phyloP scores from a whole-genome alignment of 2,888 invertebrate genomes.

The Melolontha melolontha region DNA sequence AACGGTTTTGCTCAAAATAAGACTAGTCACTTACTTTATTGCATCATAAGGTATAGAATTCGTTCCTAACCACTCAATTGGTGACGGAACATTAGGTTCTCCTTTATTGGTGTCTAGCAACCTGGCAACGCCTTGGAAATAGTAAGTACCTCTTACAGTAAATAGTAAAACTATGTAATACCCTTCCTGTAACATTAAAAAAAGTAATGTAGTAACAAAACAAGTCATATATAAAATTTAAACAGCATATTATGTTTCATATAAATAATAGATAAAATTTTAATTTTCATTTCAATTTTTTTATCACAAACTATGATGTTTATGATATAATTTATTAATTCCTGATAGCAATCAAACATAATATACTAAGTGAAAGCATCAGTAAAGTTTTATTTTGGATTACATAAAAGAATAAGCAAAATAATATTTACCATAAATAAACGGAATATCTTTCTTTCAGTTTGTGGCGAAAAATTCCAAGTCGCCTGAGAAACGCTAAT shows the following conservation, averaged over 20 bases:
- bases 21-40: slow-evolving; percentile 48
- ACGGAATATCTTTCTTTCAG: slow-evolving; percentile 72
- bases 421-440: slow-evolving; percentile 67
- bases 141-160: slow-evolving; percentile 66
- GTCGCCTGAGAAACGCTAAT: slow-evolving; percentile 68
- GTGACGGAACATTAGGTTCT: slow-evolving; percentile 43
- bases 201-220: slow-evolving; percentile 32
- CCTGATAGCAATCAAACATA: no score
- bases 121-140: slow-evolving; percentile 53
- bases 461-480: slow-evolving; percentile 73
- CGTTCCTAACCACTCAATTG: slow-evolving; percentile 51
- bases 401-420: no score
- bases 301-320: no score
- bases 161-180: slow-evolving; percentile 66
- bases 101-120: slow-evolving; percentile 45
- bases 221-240: background rate
- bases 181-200: slow-evolving; percentile 60
- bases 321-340: no score
- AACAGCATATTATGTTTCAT: no score
- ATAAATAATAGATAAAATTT: background rate
- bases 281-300: no score
- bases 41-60: slow-evolving; percentile 44
- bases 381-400: no score
- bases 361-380: no score
- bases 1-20: no score